Evolutionary conservation across 2,888 invertebrate genomes (phyloP).

Genomic region (Emmelina monodactyla): DNA sequence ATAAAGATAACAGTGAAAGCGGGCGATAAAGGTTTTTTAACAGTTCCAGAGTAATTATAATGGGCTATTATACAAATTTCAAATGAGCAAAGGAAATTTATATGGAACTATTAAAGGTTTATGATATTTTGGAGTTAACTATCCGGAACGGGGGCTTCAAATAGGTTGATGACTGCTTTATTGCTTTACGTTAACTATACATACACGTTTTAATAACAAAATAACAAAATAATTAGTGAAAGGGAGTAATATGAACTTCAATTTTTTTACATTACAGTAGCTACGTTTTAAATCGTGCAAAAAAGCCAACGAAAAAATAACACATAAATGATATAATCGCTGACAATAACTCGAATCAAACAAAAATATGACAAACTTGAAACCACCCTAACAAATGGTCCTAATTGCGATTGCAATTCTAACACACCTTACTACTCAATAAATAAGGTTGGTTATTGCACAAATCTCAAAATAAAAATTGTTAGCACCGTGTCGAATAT

Average conservation of each 20-base stretch:
- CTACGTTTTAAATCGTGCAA: too few relatives aligned
- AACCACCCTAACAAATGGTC: background rate
- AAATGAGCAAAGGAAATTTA: conserved; percentile 26
- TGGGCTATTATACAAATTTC: conserved; percentile 31
- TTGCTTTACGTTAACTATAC: too few relatives aligned
- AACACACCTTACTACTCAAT: background rate
- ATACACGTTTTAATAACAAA: too few relatives aligned
- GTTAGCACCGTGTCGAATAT: conserved; percentile 1
- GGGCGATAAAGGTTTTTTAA: conserved; percentile 20
- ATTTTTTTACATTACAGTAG: too few relatives aligned
- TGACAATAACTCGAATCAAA: background rate
- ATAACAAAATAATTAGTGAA: too few relatives aligned
- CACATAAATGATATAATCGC: background rate
- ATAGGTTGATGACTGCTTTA: background rate
- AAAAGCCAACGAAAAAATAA: too few relatives aligned
- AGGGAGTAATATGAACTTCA: too few relatives aligned
- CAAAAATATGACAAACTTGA: background rate
- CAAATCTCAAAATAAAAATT: background rate
- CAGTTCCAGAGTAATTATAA: conserved; percentile 34
- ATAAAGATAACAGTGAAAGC: conserved; percentile 8
- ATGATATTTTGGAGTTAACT: conserved; percentile 15
- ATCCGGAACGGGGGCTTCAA: conserved; percentile 10
- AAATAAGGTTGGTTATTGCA: background rate
- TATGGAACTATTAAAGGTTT: conserved; percentile 20
- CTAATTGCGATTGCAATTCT: background rate